phyloP scores from a whole-genome alignment of 2,113 vertebrate species.

The Megaceryle torquata region DNA sequence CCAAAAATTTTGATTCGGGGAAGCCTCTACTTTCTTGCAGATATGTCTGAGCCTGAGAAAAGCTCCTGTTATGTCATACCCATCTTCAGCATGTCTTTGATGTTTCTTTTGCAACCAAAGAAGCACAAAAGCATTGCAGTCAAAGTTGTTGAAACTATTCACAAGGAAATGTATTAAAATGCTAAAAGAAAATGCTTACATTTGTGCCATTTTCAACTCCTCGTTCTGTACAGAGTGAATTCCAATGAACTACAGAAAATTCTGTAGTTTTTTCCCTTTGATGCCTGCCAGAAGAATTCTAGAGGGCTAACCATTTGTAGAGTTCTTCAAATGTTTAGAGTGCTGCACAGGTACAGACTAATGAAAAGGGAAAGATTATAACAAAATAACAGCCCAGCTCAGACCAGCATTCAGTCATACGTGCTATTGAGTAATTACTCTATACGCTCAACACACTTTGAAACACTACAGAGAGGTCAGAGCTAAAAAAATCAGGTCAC shows the following conservation, averaged over 20 bases:
- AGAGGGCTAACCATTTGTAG: background rate
- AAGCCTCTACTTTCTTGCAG: background rate
- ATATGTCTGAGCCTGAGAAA: background rate
- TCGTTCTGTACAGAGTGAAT: background rate
- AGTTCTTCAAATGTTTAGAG: constrained; percentile 1
- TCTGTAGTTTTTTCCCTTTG: background rate
- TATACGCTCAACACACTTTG: background rate
- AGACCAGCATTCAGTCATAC: background rate
- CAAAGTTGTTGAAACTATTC: background rate
- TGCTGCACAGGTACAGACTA: background rate
- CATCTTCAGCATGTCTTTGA: background rate
- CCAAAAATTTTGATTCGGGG: background rate
- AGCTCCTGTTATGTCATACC: background rate
- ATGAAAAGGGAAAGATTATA: background rate
- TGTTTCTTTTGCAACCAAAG: background rate
- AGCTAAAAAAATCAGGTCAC: constrained; percentile 7
- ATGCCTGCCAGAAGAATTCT: background rate
- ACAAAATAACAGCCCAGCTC: background rate
- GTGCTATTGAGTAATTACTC: background rate
- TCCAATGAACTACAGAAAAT: background rate
- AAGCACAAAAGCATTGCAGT: background rate
- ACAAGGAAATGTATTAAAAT: background rate
- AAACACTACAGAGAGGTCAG: constrained; percentile 26
- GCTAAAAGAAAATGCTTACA: background rate
- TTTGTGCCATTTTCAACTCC: background rate